Evolutionary conservation across 2,797 vertebrate genomes (phyloP), one percentile per base, ranked within the genome.

Genomic region (Clarias fuscus): DNA sequence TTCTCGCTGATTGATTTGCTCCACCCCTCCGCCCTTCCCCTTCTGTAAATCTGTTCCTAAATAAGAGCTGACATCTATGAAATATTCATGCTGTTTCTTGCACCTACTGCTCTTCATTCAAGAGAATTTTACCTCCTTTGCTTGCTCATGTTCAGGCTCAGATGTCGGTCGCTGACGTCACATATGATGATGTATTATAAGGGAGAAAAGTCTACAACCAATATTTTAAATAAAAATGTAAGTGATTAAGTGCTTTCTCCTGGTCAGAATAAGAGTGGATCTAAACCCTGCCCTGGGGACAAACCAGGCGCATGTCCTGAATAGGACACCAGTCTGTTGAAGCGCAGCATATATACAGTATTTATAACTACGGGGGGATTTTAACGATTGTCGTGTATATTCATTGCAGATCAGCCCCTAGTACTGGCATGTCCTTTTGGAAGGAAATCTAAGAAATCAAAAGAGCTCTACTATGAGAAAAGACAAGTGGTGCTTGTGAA

Each of bases 1-100:
- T 61, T 80, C 86, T 84, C 17, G 5, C 78, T 64, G 40, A 22
- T 86, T 70, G 82, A 61, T 65, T 65, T 48, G 83, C 58, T 86
- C 79, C 68, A 82, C 67, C 84, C 77, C 22, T 83, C 78, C 65
- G 58, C 75, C 87, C 84, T 84, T 67, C 76, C 64, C 71, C 72
- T 75, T 84, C 79, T 84, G 22, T 89, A 30, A 30, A 89, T 89
- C 84, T 88, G 81, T 80, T 88, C 77, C 85, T 86, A 89, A 89
- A 91, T 89, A 86, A 86, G 86, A 86, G 83, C 88, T 89, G 88
- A 87, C 89, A 85, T 86, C 83, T 87, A 87, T 90, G 84, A 90
- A 90, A 89, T 89, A 91, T 90, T 89, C 88, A 91, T 91, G 81
- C 81, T 73, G 77, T 84, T 67, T 61, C 48, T 88, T 27, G 6